Percentiles rank a stretch among this genome's conserved stretches.
phyloP scores from a whole-genome alignment of 2,797 vertebrate genomes.

The Gymnopithys bicolor region DNA sequence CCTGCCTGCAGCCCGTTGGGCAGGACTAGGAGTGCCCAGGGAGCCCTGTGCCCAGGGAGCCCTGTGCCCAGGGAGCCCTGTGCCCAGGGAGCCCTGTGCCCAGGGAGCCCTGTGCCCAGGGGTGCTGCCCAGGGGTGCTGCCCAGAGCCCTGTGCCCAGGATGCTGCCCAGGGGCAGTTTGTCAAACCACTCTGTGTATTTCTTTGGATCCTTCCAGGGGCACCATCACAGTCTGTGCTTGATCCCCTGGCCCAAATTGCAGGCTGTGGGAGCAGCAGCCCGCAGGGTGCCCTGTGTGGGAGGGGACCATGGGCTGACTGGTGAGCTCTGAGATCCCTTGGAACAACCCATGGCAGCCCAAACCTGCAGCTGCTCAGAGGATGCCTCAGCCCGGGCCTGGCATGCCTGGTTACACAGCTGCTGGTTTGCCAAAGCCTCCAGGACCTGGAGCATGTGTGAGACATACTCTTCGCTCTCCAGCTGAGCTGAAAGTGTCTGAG shows the following conservation, averaged over 20 bases:
- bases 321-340: neutral
- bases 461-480: neutral
- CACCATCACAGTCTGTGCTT: accelerated
- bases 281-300: accelerated
- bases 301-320: accelerated
- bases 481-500: neutral
- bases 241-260: too few relatives aligned
- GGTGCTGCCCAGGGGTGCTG: neutral
- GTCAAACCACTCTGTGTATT: accelerated
- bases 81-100: too few relatives aligned
- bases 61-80: too few relatives aligned
- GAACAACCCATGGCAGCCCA: too few relatives aligned
- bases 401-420: neutral
- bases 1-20: neutral
- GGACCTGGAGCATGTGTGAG: neutral
- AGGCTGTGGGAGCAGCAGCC: neutral
- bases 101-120: too few relatives aligned
- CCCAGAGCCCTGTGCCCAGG: accelerated
- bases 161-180: neutral
- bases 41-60: too few relatives aligned
- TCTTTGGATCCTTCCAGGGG: neutral
- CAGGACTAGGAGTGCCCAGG: neutral
- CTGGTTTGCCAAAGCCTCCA: neutral
- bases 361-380: accelerated
- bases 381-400: accelerated